These are phyloP conservation scores for Sternotherus odoratus DNA, from an alignment of 2,797 vertebrate genomes.

Conservation along the genomic window DNA sequence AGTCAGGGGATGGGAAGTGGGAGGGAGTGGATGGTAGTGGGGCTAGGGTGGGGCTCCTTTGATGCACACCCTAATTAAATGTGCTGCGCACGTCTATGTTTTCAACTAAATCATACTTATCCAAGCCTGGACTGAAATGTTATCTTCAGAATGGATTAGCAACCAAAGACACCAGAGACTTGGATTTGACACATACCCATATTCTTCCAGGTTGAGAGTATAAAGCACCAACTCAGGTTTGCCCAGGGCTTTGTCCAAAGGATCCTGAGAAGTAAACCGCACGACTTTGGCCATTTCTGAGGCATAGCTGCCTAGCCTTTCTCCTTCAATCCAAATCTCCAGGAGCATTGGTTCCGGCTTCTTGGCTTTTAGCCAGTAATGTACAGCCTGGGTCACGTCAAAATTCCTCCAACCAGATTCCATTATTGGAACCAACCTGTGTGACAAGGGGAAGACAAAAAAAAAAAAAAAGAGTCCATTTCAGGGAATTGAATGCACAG, in stretches of 20 bases:
- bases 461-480: neutral
- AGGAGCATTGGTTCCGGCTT: conserved; percentile 88
- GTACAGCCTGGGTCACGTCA: conserved; percentile 95
- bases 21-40: too few species aligned
- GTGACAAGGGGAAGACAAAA: neutral
- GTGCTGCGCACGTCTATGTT: too few species aligned
- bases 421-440: conserved; percentile 90
- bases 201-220: conserved; percentile 91
- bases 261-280: conserved; percentile 89
- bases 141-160: neutral
- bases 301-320: conserved; percentile 89
- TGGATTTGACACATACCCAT: conserved; percentile 84
- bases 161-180: neutral
- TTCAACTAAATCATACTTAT: neutral
- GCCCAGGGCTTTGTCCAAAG: conserved; percentile 84
- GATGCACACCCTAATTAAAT: too few species aligned
- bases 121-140: neutral
- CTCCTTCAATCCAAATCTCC: conserved; percentile 94
- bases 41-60: too few species aligned
- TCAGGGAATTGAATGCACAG: neutral
- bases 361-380: conserved; percentile 89
- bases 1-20: too few species aligned
- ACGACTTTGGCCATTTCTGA: conserved; percentile 90
- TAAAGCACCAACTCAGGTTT: conserved; percentile 94
- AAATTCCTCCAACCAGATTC: conserved; percentile 95